Percentiles rank a stretch among this genome's conserved stretches.
phyloP scores from a whole-genome alignment of 1,140 invertebrate species.

The Calycopis cecrops region DNA sequence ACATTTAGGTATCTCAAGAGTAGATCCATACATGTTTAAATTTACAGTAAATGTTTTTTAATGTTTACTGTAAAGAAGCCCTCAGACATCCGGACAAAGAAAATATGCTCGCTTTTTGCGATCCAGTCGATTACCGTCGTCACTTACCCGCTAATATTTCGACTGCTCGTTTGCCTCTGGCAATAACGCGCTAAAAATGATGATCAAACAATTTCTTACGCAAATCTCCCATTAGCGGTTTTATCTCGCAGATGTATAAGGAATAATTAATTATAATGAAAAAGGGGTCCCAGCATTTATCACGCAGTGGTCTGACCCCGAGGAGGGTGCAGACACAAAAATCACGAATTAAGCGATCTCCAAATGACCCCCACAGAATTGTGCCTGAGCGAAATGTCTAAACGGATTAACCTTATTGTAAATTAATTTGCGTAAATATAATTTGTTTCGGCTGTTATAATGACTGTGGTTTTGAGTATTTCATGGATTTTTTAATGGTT shows the following conservation, averaged over 20 bases:
- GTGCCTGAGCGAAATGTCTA: background rate
- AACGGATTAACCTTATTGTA: background rate
- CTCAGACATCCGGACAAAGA: too few species aligned
- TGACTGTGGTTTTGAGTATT: too few species aligned
- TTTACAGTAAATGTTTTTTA: too few species aligned
- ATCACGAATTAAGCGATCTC: conserved; percentile 30
- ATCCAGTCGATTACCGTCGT: too few species aligned
- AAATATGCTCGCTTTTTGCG: too few species aligned
- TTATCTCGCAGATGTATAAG: conserved; percentile 24
- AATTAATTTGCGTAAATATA: background rate
- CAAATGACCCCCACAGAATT: conserved; percentile 17
- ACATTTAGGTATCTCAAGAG: too few species aligned
- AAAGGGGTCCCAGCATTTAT: conserved; percentile 14
- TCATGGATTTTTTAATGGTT: too few species aligned
- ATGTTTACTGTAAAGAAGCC: too few species aligned
- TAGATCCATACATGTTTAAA: too few species aligned
- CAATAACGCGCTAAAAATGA: too few species aligned
- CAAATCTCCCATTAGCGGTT: conserved; percentile 10
- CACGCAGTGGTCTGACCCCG: conserved; percentile 19
- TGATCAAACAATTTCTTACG: background rate
- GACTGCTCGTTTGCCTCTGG: too few species aligned
- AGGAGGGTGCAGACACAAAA: conserved; percentile 16
- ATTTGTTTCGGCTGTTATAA: background rate
- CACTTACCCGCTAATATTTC: too few species aligned
- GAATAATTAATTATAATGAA: conserved; percentile 35